Evolutionary conservation across 2,888 invertebrate species (phyloP).

Genomic region (Drosophila eohydei): DNA sequence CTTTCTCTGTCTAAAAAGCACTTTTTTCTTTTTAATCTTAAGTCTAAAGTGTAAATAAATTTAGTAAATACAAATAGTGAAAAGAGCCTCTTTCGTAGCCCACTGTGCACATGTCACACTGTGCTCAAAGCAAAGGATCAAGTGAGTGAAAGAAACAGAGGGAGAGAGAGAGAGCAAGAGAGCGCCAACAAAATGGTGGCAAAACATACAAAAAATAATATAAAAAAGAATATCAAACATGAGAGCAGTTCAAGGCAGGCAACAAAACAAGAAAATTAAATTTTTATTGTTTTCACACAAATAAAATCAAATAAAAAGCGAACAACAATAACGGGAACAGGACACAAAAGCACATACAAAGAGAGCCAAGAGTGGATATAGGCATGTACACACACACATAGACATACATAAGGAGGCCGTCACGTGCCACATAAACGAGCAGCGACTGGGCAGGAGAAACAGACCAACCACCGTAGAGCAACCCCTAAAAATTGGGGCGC

Average conservation of each 20-base stretch:
- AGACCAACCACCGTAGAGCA: slow-evolving; percentile 84
- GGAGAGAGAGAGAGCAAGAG: slow-evolving; percentile 7
- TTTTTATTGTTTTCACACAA: slow-evolving; percentile 83
- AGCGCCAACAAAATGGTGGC: slow-evolving; percentile 48
- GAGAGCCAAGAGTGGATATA: slow-evolving; percentile 24
- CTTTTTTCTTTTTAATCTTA: no score
- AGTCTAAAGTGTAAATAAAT: no score
- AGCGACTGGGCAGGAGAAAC: slow-evolving; percentile 82
- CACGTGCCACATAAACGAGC: slow-evolving; percentile 64
- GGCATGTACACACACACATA: slow-evolving; percentile 16
- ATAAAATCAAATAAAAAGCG: slow-evolving; percentile 82
- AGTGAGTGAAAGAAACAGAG: neutral
- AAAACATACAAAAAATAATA: slow-evolving; percentile 3
- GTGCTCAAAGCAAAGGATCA: slow-evolving; percentile 18
- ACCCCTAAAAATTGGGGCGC: slow-evolving; percentile 74
- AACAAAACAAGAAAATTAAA: slow-evolving; percentile 83
- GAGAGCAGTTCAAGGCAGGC: slow-evolving; percentile 65
- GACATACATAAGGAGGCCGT: slow-evolving; percentile 40
- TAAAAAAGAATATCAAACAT: slow-evolving; percentile 16
- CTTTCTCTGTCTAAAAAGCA: no score
- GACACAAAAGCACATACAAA: slow-evolving; percentile 47
- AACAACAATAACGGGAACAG: slow-evolving; percentile 70
- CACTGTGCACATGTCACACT: slow-evolving; percentile 41
- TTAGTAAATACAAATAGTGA: no score
- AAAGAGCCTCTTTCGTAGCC: neutral